These are phyloP conservation scores for Platalea minor DNA, from an alignment of 2,797 vertebrate species.

Conservation along the genomic window DNA sequence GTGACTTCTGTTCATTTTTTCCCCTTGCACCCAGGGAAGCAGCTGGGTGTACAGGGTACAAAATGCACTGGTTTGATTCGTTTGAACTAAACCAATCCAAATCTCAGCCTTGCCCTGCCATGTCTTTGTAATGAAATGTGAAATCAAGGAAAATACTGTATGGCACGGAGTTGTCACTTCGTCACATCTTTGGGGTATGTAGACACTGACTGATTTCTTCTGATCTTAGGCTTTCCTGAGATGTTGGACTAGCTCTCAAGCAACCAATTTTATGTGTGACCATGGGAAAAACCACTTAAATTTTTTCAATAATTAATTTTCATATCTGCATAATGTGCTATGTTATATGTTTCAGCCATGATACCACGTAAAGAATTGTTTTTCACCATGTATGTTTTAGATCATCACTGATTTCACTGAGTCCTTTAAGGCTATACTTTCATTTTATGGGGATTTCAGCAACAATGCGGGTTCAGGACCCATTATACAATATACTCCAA, in stretches of 20 bases:
- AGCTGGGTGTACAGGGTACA: neutral
- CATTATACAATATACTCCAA: neutral
- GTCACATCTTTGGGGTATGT: neutral
- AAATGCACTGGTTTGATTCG: neutral
- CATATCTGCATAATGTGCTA: fast-evolving
- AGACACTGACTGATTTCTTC: neutral
- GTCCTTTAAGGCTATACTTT: neutral
- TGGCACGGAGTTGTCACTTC: neutral
- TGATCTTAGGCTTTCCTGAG: neutral
- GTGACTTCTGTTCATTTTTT: neutral
- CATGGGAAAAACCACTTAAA: neutral
- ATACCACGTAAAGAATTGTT: fast-evolving
- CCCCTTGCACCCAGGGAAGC: neutral
- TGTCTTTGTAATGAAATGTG: neutral
- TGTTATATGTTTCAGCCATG: neutral
- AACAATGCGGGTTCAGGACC: neutral
- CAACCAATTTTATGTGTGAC: neutral
- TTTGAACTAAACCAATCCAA: neutral
- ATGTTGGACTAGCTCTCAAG: neutral
- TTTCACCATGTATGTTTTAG: neutral
- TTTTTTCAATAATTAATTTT: neutral
- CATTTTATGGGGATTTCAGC: neutral
- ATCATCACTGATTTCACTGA: neutral
- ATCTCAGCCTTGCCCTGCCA: neutral
- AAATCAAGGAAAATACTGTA: neutral